Percentiles rank a stretch among this genome's conserved stretches.
Evolutionary conservation across 2,888 invertebrate genomes (phyloP).

Genomic region (Polydrusus pterygomalis): DNA sequence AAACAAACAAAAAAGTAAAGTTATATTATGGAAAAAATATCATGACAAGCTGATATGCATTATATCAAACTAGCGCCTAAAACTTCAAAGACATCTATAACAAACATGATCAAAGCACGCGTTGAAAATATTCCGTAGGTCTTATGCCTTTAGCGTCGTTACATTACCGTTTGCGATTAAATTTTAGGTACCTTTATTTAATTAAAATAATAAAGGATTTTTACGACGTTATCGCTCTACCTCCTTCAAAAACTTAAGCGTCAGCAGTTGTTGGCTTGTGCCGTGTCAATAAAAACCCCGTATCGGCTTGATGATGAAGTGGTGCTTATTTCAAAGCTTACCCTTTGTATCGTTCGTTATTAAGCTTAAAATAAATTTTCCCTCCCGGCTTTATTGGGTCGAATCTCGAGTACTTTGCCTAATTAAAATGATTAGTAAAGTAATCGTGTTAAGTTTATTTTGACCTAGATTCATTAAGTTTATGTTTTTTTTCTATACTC

Average conservation of each 20-base stretch:
- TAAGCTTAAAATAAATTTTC: constrained; percentile 31
- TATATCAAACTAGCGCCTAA: no score
- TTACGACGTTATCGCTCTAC: neutral
- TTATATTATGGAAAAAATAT: no score
- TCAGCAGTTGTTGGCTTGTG: constrained; percentile 36
- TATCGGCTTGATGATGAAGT: constrained; percentile 31
- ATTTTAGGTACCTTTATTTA: neutral
- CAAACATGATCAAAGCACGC: no score
- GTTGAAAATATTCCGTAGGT: no score
- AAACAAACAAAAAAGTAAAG: no score
- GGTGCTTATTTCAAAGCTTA: constrained; percentile 32
- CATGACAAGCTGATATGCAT: no score
- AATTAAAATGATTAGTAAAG: constrained; percentile 28
- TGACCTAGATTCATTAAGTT: neutral
- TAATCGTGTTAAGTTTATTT: constrained; percentile 12
- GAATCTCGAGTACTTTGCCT: constrained; percentile 16
- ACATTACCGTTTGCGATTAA: no score
- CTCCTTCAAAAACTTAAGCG: constrained; percentile 20
- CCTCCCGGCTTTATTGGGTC: constrained; percentile 8
- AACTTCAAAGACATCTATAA: no score
- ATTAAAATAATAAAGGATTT: constrained; percentile 8
- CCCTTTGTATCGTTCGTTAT: constrained; percentile 29
- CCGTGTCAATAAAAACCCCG: constrained; percentile 26
- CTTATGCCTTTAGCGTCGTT: no score
- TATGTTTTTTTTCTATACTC: no score